Evolutionary conservation across 2,888 invertebrate species (phyloP).

Genomic region (Patella depressa): DNA sequence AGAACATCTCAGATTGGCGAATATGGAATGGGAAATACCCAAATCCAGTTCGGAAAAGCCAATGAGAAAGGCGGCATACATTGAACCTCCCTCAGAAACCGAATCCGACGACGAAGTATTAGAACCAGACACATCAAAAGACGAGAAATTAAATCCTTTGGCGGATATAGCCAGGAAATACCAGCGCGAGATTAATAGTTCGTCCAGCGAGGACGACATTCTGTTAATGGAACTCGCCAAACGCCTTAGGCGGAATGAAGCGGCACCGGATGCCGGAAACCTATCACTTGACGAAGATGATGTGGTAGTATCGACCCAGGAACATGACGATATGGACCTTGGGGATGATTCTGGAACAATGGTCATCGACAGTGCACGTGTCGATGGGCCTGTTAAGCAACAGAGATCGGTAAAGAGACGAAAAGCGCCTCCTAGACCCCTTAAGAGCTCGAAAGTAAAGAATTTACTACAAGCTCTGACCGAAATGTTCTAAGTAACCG

Average conservation of each 20-base stretch:
- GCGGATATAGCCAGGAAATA: neutral
- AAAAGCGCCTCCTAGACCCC: too few species aligned
- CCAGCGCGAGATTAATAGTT: constrained; percentile 6
- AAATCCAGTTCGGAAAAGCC: neutral
- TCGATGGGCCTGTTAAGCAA: too few species aligned
- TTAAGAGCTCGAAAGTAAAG: too few species aligned
- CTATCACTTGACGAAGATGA: too few species aligned
- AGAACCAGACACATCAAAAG: neutral
- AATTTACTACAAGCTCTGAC: too few species aligned
- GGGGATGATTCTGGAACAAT: too few species aligned
- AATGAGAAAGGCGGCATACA: constrained; percentile 16
- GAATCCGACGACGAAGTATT: neutral
- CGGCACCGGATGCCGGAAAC: neutral
- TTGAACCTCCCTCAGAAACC: constrained; percentile 15
- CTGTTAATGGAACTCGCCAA: constrained; percentile 24
- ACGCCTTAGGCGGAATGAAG: neutral
- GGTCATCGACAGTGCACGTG: too few species aligned
- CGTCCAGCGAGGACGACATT: constrained; percentile 18
- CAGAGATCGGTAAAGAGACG: too few species aligned
- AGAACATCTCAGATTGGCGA: constrained; percentile 18
- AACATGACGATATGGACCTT: too few species aligned
- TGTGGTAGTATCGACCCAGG: too few species aligned
- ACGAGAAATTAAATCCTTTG: neutral
- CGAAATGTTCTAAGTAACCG: too few species aligned
- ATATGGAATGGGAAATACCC: constrained; percentile 27